Conservation (phyloP, 2,888 invertebrate genomes). For the Tenthredo distinguenda region DNA sequence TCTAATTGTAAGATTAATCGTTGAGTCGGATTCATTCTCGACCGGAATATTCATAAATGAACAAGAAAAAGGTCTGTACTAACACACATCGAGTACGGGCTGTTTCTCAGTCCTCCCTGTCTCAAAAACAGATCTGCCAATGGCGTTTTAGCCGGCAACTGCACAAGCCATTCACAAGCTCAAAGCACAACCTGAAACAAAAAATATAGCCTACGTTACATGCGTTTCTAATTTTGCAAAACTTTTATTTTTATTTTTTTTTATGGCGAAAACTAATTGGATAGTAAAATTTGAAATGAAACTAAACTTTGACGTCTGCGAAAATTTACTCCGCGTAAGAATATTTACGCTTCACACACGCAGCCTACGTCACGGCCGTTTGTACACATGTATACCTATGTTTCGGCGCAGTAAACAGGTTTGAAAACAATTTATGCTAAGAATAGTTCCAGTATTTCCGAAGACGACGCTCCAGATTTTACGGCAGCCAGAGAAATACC, state of each 20-base stretch:
- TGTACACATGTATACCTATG: neutral
- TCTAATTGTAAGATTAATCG: neutral
- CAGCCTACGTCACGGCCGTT: neutral
- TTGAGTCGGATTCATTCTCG: neutral
- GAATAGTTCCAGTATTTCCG: conserved; percentile 24
- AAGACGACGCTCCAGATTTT: neutral
- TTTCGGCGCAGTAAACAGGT: conserved; percentile 30
- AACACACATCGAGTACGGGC: conserved; percentile 73
- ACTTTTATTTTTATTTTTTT: too few species aligned
- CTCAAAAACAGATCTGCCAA: conserved; percentile 38
- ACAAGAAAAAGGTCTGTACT: conserved; percentile 60
- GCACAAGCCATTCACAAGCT: conserved; percentile 62
- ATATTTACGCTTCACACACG: neutral
- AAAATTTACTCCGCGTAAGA: neutral
- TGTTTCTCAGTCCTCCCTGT: conserved; percentile 61
- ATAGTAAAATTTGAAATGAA: neutral
- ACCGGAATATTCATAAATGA: neutral
- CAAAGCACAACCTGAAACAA: conserved; percentile 58
- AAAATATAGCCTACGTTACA: conserved; percentile 29
- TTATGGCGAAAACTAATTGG: neutral
- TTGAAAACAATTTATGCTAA: conserved; percentile 20
- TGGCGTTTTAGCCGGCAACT: conserved; percentile 59
- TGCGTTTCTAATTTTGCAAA: neutral
- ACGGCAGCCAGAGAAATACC: neutral
- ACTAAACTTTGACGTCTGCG: neutral